Evolutionary conservation across 2,888 invertebrate species (phyloP).

Genomic region (Cantharis rufa): DNA sequence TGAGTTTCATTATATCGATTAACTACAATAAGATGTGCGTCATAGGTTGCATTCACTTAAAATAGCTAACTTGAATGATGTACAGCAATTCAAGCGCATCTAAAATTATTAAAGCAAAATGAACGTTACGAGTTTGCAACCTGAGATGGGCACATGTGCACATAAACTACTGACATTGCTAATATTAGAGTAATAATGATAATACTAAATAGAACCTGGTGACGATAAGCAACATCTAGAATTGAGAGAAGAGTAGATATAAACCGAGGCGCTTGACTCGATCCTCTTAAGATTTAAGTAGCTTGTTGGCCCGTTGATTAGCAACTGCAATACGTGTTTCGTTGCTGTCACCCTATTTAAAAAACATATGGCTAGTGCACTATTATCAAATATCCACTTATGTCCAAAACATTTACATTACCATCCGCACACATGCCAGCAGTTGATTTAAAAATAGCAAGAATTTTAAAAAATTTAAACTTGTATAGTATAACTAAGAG

Average conservation of each 20-base stretch:
- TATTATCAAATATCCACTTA: conserved; percentile 15
- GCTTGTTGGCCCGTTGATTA: conserved; percentile 95
- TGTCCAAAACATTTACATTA: conserved; percentile 23
- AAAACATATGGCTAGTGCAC: conserved; percentile 50
- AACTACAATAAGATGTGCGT: conserved; percentile 22
- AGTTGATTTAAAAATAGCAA: conserved; percentile 12
- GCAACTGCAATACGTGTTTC: conserved; percentile 95
- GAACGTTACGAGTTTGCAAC: conserved; percentile 4
- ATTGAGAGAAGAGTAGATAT: conserved; percentile 51
- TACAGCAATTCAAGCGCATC: background rate
- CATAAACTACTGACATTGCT: conserved; percentile 18
- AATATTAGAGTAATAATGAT: conserved; percentile 18
- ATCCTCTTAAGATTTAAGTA: conserved; percentile 74
- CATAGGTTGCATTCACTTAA: conserved; percentile 21
- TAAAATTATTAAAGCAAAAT: background rate
- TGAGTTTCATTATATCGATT: conserved; percentile 1
- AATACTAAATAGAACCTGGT: conserved; percentile 34
- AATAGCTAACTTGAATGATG: background rate
- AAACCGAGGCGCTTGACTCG: conserved; percentile 50
- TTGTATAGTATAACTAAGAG: conserved; percentile 21
- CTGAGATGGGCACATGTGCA: conserved; percentile 16
- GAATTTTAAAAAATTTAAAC: conserved; percentile 11
- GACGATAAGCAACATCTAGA: conserved; percentile 50
- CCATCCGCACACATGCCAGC: conserved; percentile 20
- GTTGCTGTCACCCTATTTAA: conserved; percentile 83